Base-by-base conservation (phyloP, 2,797 vertebrate species). In the Chaenodraco wilsoni region DNA sequence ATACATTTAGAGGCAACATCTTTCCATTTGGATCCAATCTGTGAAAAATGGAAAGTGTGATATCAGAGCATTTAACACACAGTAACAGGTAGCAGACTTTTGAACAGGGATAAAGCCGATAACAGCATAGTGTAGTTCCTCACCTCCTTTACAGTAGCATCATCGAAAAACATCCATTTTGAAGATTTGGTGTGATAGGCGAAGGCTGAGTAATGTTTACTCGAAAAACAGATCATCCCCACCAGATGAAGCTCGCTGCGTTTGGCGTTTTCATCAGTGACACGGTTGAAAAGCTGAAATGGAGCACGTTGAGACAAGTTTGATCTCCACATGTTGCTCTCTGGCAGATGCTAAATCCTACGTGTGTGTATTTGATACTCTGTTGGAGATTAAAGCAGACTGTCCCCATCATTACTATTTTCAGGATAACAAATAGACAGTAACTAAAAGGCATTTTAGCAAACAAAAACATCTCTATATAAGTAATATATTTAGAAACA, bases 21-120 rank as follows among this genome's bases (percentile, higher is more conserved):
- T 88, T 99, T 99, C 98, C 98, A 99, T 86, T 97, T 97, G 23
- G 96, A 95, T 69, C 98, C 98, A n/a, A 99, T 96, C 98, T 99
- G 62, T 10, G 50, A 13, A 16, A 62, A 61, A 44, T 27, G 9
- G 16, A 60, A 48, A 57, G 31, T 9, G 13, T 60, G 43, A 63
- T 58, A 12, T 72, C 41, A 83, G 60, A 65, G 43, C 46, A 31
- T 45, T 50, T 66, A 66, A 83, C 27, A 44, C 52, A 65, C 17
- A 61, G 31, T 37, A 52, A 49, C 52, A 65, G 61, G 72, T 60
- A 57, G 45, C 6, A 23, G 33, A 71, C 14, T 37, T 81, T 12
- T 33, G 52, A 76, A 54, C 27, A 9, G n/a, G 44, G 56, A 74
- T 64, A 15, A 81, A 74, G 49, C 12, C 41, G 70, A 67, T 76